Evolutionary conservation across 2,797 vertebrate species (phyloP).

Genomic region (Sciurus carolinensis): DNA sequence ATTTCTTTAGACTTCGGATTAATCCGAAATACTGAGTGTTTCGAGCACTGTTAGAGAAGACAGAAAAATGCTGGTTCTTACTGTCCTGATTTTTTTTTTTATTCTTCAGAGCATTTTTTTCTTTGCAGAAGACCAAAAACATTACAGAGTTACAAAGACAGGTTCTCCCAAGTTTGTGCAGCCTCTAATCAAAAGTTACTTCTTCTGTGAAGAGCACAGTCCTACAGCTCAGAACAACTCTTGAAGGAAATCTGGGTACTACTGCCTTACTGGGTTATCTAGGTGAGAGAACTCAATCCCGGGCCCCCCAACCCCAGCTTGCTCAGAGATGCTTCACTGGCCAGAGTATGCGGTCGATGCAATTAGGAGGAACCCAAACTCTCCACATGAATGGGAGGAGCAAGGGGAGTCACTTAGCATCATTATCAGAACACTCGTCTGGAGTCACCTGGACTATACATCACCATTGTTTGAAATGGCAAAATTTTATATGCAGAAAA

Average conservation of each 20-base stretch:
- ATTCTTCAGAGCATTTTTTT: conserved; percentile 39
- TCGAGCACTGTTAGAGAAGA: background rate
- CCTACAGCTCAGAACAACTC: background rate
- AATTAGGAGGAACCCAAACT: background rate
- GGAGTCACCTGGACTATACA: background rate
- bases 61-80: conserved; percentile 2
- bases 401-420: background rate
- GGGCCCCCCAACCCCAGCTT: background rate
- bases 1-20: background rate
- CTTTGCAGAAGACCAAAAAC: conserved; percentile 27
- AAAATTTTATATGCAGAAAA: background rate
- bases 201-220: background rate
- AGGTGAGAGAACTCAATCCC: background rate
- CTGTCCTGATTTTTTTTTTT: background rate
- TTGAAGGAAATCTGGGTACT: background rate
- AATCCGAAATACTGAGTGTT: background rate
- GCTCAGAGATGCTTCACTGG: background rate
- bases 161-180: background rate
- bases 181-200: background rate
- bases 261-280: background rate
- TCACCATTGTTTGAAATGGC: background rate
- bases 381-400: background rate
- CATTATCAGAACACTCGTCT: background rate
- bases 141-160: conserved; percentile 18
- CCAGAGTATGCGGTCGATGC: too few relatives aligned